Base-by-base conservation (phyloP, 2,797 vertebrate genomes). In the Menidia menidia region DNA sequence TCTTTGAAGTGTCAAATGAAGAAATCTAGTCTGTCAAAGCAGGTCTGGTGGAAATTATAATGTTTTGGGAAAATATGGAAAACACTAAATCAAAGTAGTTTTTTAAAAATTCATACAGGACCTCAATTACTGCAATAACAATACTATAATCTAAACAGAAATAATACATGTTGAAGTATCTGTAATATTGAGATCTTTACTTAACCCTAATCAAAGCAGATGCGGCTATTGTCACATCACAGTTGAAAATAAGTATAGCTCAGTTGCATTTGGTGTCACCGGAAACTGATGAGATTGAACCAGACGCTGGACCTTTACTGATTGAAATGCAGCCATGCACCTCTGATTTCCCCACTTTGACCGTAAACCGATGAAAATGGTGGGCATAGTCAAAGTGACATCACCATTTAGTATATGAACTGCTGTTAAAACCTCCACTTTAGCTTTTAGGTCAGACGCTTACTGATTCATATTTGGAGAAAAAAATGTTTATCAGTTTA, bases 1-100 rank as follows among this genome's bases (percentile, higher is more conserved):
- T 60, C 10, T 60, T 52, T 51, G 15, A 67, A 33, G 41, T 60
- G 50, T 31, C 51, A 31, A 31, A 83, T 80, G 62, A 78, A 5
- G 47, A 45, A 51, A 71, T 71, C 35, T 48, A 14, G 64, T 74
- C 15, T 15, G 43, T 25, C 32, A 60, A 35, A 13, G 35, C 3
- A 32, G 5, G 10, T 42, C 19, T n/a, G 15, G 3, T 3, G 58
- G 11, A 12, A 31, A 30, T 7, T n/a, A 52, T 32, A 13, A 3
- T 44, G 16, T 33, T n/a, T 35, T 2, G 18, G 25, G 31, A 57
- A 47, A 18, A 10, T 39, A 39, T 39, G 35, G 35, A 10, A 39
- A 39, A 39, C 35, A 39, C 35, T 7, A 39, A 39, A 39, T 39
- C 35, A 19, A 39, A 61, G 9, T 32, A 6, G 25, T 25, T 35